These are phyloP conservation scores for Calameuta idolon DNA, from an alignment of 2,888 invertebrate species.

Conservation along the genomic window DNA sequence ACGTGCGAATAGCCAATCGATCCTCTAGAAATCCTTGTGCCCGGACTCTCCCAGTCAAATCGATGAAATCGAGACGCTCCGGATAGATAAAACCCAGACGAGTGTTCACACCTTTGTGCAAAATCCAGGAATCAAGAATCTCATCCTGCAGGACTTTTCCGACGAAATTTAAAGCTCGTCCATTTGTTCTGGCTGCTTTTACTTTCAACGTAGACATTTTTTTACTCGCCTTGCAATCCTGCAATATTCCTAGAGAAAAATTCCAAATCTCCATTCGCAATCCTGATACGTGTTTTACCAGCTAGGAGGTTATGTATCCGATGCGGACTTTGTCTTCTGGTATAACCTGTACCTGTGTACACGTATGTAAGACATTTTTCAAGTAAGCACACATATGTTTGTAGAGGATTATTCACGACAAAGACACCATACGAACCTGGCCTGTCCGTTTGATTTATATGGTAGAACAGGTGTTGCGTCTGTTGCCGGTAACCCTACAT, in stretches of 20 bases:
- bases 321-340: neutral
- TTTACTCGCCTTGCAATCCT: neutral
- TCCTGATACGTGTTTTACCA: neutral
- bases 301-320: neutral
- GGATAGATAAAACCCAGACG: neutral
- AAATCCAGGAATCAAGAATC: neutral
- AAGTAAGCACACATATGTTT: neutral
- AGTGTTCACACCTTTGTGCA: neutral
- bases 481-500: neutral
- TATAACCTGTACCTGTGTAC: neutral
- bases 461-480: no score
- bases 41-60: neutral
- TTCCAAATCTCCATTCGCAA: neutral
- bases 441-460: no score
- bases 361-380: neutral
- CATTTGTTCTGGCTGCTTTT: neutral
- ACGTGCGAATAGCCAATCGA: neutral
- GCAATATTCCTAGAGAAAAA: neutral
- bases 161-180: neutral
- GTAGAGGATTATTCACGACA: neutral
- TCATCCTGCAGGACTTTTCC: neutral
- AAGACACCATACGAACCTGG: no score
- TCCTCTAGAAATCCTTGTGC: neutral
- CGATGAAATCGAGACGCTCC: neutral
- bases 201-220: neutral